Percentiles rank a stretch among this genome's conserved stretches.
phyloP scores from a whole-genome alignment of 2,797 vertebrate species.

The Trichosurus vulpecula region DNA sequence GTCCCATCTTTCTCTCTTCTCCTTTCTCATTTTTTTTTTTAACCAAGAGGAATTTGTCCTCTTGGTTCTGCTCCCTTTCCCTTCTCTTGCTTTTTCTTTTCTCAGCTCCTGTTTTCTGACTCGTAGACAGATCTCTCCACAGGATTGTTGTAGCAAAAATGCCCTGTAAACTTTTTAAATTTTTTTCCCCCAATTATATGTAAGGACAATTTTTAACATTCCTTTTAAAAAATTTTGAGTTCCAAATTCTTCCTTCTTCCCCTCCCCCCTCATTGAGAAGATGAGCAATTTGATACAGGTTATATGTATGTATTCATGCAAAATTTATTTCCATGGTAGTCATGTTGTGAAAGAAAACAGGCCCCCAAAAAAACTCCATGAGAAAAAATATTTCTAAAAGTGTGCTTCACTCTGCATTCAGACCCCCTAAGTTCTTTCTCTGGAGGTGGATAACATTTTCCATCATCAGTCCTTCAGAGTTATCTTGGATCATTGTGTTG shows the following conservation, averaged over 20 bases:
- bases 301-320: neutral
- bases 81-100: too few species aligned
- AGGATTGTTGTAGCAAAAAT: neutral
- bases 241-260: neutral
- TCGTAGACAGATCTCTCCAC: neutral
- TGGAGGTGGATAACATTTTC: neutral
- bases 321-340: neutral
- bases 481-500: neutral
- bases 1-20: neutral
- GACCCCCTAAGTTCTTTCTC: too few species aligned
- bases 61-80: neutral
- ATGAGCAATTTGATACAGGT: neutral
- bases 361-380: neutral
- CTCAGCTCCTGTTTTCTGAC: neutral
- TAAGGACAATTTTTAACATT: neutral
- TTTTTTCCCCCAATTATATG: neutral
- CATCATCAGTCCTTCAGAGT: neutral
- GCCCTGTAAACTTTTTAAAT: neutral
- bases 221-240: neutral
- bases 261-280: neutral
- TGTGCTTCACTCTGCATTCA: neutral
- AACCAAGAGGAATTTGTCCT: neutral
- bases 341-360: neutral
- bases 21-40: neutral
- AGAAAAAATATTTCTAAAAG: neutral